A percentile compares a stretch with the other conserved stretches of the same genome.
Evolutionary conservation across 2,888 invertebrate genomes (phyloP).

Genomic region (Brachyopa scutellaris): DNA sequence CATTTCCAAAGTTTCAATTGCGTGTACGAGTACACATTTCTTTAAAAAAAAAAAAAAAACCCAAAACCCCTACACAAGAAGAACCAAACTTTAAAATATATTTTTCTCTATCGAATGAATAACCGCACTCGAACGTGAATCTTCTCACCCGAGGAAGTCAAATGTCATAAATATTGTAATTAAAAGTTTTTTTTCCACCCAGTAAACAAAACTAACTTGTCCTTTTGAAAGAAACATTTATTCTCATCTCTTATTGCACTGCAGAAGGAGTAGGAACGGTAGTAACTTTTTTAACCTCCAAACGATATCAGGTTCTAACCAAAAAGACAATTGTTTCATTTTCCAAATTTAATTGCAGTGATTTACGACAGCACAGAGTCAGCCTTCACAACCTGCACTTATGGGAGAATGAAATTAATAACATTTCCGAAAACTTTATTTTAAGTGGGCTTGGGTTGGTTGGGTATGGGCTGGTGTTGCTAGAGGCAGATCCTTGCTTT

Average conservation of each 20-base stretch:
- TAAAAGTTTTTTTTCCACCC: slow-evolving; percentile 37
- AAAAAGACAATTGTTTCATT: slow-evolving; percentile 63
- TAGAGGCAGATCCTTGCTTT: not conserved
- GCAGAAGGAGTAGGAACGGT: no score
- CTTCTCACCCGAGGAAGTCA: slow-evolving; percentile 4
- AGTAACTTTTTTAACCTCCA: slow-evolving; percentile 38
- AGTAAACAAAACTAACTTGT: not conserved
- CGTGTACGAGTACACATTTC: no score
- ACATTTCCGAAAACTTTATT: slow-evolving; percentile 16
- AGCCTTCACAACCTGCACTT: slow-evolving; percentile 38
- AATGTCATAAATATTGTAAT: slow-evolving; percentile 45
- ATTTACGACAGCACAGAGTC: slow-evolving; percentile 42
- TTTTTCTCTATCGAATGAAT: no score
- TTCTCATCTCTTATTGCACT: not conserved
- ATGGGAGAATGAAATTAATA: slow-evolving; percentile 20
- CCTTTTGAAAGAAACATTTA: slow-evolving; percentile 34
- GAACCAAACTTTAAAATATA: no score
- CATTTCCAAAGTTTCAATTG: no score
- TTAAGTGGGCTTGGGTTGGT: not conserved
- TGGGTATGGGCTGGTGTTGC: not conserved
- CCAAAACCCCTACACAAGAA: no score
- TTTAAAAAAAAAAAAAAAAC: no score
- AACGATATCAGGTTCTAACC: slow-evolving; percentile 45
- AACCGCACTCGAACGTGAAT: no score
- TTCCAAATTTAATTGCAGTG: slow-evolving; percentile 66